phyloP scores from a whole-genome alignment of 2,113 vertebrate species.

The Trichomycterus rosablanca region DNA sequence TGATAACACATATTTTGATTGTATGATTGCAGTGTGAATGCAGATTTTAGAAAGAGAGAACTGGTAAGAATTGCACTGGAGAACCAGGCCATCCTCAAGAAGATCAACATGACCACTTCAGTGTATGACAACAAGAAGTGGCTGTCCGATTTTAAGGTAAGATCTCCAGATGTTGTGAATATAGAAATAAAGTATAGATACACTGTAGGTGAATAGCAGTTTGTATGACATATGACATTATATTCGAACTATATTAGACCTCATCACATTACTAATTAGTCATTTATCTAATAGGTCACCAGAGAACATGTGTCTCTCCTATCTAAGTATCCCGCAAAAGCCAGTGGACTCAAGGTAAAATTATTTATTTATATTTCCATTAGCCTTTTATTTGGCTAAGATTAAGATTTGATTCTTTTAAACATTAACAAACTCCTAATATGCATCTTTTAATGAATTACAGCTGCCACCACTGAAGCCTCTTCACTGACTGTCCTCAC shows the following conservation, averaged over 20 bases:
- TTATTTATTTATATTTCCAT: no score
- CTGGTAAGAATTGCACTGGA: conserved; percentile 32
- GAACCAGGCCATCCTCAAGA: conserved; percentile 33
- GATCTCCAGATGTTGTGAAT: neutral
- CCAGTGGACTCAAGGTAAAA: neutral
- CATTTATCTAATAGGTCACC: conserved; percentile 15
- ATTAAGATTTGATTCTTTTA: neutral
- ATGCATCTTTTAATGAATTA: neutral
- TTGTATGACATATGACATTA: no score
- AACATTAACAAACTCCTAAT: neutral
- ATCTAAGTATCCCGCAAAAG: conserved; percentile 17
- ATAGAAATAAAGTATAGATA: no score
- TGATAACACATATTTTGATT: no score
- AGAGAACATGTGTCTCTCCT: conserved; percentile 26
- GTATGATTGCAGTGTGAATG: conserved; percentile 11
- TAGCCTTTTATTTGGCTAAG: neutral
- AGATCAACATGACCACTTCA: conserved; percentile 18
- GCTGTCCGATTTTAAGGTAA: conserved; percentile 25
- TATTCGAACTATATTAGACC: no score
- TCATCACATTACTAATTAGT: no score
- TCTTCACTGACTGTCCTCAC: neutral
- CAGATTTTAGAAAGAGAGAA: conserved; percentile 16
- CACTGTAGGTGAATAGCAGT: no score
- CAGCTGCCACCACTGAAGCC: conserved; percentile 1
- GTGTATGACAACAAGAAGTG: conserved; percentile 31